Conservation (phyloP, 2,113 vertebrate species). For the Malurus cyaneus region DNA sequence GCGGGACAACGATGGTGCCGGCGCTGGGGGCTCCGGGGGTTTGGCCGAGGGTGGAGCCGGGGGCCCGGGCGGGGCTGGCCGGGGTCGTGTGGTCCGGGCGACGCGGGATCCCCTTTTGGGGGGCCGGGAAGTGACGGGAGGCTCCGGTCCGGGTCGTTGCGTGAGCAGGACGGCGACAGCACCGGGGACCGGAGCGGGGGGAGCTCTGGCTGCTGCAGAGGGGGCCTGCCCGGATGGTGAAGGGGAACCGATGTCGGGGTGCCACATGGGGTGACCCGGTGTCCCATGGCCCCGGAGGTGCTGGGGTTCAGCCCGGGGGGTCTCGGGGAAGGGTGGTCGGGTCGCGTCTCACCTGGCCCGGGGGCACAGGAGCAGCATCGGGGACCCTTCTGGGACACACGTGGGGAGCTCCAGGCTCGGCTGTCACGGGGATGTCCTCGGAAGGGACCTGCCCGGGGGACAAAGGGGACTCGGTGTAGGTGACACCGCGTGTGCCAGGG, state of each 20-base stretch:
- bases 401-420: no score
- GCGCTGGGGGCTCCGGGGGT: not conserved
- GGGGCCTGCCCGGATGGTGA: not conserved
- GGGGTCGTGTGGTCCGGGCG: not conserved
- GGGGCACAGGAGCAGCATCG: not conserved
- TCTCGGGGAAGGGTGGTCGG: not conserved
- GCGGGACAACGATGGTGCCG: not conserved
- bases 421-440: not conserved
- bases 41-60: not conserved
- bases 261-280: no score
- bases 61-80: not conserved
- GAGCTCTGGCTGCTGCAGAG: not conserved
- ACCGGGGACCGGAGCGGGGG: no score
- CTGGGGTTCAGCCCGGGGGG: not conserved
- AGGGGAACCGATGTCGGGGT: not conserved
- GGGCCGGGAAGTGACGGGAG: accelerated
- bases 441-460: not conserved
- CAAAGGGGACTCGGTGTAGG: not conserved
- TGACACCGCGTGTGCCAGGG: not conserved
- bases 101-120: no score
- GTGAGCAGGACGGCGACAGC: not conserved
- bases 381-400: not conserved
- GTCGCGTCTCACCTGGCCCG: slow-evolving; percentile 34
- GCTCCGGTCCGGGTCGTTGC: not conserved
- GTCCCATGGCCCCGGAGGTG: not conserved